Conservation (phyloP, 2,113 vertebrate species). For the Candoia aspera region DNA sequence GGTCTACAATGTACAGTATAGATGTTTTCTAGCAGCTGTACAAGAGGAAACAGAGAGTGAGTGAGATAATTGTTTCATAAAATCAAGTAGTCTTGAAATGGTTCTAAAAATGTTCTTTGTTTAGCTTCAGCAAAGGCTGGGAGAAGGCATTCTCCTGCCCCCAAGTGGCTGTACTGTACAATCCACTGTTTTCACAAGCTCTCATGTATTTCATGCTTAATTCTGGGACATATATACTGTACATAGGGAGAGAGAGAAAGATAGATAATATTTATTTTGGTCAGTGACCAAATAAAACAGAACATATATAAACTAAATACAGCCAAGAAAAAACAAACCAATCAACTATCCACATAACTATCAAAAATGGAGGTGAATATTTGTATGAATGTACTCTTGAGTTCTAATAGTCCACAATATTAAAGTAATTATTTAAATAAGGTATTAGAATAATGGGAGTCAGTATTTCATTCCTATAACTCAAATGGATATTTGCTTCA, state of each 20-base stretch:
- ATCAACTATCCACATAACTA: not conserved
- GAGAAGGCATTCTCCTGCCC: constrained; percentile 6
- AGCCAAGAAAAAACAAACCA: not conserved
- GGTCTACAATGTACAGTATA: not conserved
- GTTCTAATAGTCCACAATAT: not conserved
- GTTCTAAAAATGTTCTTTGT: not conserved
- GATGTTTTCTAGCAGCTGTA: not conserved
- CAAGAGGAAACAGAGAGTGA: not conserved
- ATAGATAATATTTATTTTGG: not conserved
- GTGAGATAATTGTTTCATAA: not conserved
- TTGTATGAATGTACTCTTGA: not conserved
- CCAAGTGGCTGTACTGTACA: not conserved
- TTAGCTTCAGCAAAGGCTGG: not conserved
- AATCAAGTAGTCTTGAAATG: not conserved
- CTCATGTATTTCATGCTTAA: not conserved
- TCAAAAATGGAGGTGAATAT: not conserved
- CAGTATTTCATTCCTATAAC: not conserved
- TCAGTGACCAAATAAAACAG: not conserved
- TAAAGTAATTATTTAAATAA: not conserved
- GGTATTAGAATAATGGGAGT: not conserved
- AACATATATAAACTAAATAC: not conserved
- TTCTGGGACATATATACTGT: not conserved
- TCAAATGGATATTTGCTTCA: not conserved
- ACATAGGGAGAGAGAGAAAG: not conserved
- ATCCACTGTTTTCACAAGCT: not conserved